phyloP scores from a whole-genome alignment of 2,888 invertebrate species.

The Petrolisthes manimaculis region DNA sequence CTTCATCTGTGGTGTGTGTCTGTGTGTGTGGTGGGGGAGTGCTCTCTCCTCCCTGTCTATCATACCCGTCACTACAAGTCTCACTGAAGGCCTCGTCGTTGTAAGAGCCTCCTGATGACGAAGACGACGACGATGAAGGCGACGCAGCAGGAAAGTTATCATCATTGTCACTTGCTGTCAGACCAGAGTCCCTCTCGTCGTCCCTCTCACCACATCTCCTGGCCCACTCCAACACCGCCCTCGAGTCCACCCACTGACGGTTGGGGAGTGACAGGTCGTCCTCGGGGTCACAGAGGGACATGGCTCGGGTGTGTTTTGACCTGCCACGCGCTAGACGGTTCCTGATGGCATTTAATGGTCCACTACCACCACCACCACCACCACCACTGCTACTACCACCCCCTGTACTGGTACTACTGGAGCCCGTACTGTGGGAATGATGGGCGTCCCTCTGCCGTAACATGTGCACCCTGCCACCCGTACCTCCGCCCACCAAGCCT shows the following conservation, averaged over 20 bases:
- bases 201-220: constrained; percentile 52
- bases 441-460: constrained; percentile 27
- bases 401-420: constrained; percentile 41
- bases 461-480: constrained; percentile 50
- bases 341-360: constrained; percentile 43
- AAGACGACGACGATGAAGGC: constrained; percentile 41
- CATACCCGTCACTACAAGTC: constrained; percentile 51
- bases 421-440: constrained; percentile 8
- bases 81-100: constrained; percentile 63
- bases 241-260: constrained; percentile 60
- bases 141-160: constrained; percentile 38
- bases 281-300: constrained; percentile 51
- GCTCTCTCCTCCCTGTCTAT: constrained; percentile 26
- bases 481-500: constrained; percentile 44
- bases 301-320: constrained; percentile 37
- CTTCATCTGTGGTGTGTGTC: constrained; percentile 5
- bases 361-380: constrained; percentile 19
- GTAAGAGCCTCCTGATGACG: constrained; percentile 35
- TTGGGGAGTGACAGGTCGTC: constrained; percentile 57
- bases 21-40: constrained; percentile 5
- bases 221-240: constrained; percentile 64
- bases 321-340: constrained; percentile 38
- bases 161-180: constrained; percentile 63
- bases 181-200: constrained; percentile 62
- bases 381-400: constrained; percentile 34